A percentile compares a stretch with the other conserved stretches of the same genome.
Conservation (phyloP, 2,888 invertebrate species). For the Patella pellucida region DNA sequence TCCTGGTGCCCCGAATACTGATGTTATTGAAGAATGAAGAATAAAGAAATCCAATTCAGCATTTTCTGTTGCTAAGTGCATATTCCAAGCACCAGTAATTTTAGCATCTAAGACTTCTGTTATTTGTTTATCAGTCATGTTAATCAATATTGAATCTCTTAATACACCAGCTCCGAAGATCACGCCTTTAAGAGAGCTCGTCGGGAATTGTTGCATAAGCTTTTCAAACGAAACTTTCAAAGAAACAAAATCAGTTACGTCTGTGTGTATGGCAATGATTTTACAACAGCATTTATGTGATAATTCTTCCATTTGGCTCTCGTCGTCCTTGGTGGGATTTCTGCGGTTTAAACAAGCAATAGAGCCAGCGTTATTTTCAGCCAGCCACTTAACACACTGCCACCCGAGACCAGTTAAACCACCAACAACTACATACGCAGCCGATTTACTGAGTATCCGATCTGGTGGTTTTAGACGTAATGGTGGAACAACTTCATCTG, state of each 20-base stretch:
- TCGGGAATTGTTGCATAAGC: slow-evolving; percentile 26
- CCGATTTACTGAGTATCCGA: slow-evolving; percentile 17
- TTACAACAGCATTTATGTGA: slow-evolving; percentile 26
- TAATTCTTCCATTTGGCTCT: slow-evolving; percentile 29
- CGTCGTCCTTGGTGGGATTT: slow-evolving; percentile 13
- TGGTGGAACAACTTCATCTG: not conserved
- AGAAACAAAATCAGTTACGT: slow-evolving; percentile 39
- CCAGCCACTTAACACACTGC: slow-evolving; percentile 40
- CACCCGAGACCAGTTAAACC: slow-evolving; percentile 52
- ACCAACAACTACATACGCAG: slow-evolving; percentile 45
- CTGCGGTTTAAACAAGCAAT: slow-evolving; percentile 41
- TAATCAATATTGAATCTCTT: slow-evolving; percentile 33
- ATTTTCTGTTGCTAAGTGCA: slow-evolving; percentile 45
- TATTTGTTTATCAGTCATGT: slow-evolving; percentile 39
- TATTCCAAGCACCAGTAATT: slow-evolving; percentile 53
- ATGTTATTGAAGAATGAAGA: slow-evolving; percentile 53
- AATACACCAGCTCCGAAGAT: slow-evolving; percentile 54
- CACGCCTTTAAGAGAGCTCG: slow-evolving; percentile 44
- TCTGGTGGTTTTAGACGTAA: not conserved
- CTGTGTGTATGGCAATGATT: slow-evolving; percentile 37
- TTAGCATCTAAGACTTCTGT: slow-evolving; percentile 45
- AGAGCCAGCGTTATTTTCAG: slow-evolving; percentile 39
- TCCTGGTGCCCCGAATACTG: slow-evolving; percentile 51
- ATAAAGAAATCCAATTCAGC: slow-evolving; percentile 52
- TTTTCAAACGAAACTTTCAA: slow-evolving; percentile 33